phyloP scores from a whole-genome alignment of 1,140 invertebrate species.

The Eriosoma lanigerum region DNA sequence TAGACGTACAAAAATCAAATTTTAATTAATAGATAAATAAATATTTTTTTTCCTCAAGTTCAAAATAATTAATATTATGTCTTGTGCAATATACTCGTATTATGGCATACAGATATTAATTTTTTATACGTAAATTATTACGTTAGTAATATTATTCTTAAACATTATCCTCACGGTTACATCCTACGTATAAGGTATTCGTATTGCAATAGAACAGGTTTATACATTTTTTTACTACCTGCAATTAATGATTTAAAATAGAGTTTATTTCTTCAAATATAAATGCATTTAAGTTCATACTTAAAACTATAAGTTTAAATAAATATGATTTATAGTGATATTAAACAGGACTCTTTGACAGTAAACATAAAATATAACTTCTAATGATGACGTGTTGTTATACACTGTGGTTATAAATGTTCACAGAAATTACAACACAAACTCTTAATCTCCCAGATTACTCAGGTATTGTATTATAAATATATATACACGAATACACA shows the following conservation, averaged over 20 bases:
- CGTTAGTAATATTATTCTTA: too few relatives aligned
- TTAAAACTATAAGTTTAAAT: background rate
- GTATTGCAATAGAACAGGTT: too few relatives aligned
- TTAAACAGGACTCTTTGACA: too few relatives aligned
- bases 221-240: background rate
- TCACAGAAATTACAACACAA: too few relatives aligned
- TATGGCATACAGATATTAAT: background rate
- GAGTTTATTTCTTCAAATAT: background rate
- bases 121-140: background rate
- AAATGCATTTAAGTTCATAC: background rate
- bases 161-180: background rate
- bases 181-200: too few relatives aligned
- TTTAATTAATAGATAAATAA: background rate
- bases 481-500: too few relatives aligned
- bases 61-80: background rate
- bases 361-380: too few relatives aligned
- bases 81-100: background rate
- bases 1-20: background rate
- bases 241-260: background rate
- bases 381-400: too few relatives aligned
- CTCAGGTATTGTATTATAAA: too few relatives aligned
- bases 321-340: background rate
- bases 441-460: too few relatives aligned
- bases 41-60: conserved; percentile 13
- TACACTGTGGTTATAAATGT: too few relatives aligned